Evolutionary conservation across 92 coral and sea anemone genomes (phyloP).

Genomic region (Bergia sp.): DNA sequence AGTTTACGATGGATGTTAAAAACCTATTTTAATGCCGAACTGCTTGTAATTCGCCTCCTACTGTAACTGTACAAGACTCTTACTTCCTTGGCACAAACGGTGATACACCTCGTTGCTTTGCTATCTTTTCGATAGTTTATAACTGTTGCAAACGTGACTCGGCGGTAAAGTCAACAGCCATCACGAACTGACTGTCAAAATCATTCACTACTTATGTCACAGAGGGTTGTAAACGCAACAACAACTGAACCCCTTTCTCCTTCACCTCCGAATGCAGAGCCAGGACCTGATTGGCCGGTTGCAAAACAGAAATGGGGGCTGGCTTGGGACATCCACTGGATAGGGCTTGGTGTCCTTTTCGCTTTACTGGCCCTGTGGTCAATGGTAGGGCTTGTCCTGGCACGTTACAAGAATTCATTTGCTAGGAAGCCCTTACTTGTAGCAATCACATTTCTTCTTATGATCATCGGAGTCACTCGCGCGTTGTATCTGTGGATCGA

Average conservation of each 20-base stretch:
- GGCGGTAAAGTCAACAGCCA: no score
- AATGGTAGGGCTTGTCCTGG: slow-evolving; percentile 56
- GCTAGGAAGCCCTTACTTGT: slow-evolving; percentile 65
- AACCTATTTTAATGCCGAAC: no score
- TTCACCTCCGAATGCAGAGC: slow-evolving; percentile 60
- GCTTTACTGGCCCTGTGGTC: slow-evolving; percentile 75
- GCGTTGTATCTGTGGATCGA: slow-evolving; percentile 73
- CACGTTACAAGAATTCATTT: slow-evolving; percentile 59
- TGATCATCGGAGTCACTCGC: slow-evolving; percentile 70
- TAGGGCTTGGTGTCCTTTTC: slow-evolving; percentile 67
- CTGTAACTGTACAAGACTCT: no score
- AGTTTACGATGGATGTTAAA: no score
- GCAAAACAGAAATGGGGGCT: slow-evolving; percentile 66
- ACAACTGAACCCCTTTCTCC: neutral
- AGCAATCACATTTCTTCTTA: slow-evolving; percentile 66
- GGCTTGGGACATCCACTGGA: slow-evolving; percentile 70
- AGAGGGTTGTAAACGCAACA: neutral
- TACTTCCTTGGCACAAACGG: no score
- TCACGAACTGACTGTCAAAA: no score
- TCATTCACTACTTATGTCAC: neutral
- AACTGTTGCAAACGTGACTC: no score
- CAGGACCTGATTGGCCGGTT: slow-evolving; percentile 76
- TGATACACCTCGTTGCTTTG: no score
- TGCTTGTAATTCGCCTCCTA: no score
- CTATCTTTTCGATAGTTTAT: no score